Conservation (phyloP, 1,140 invertebrate species). For the Drosophila takahashii region DNA sequence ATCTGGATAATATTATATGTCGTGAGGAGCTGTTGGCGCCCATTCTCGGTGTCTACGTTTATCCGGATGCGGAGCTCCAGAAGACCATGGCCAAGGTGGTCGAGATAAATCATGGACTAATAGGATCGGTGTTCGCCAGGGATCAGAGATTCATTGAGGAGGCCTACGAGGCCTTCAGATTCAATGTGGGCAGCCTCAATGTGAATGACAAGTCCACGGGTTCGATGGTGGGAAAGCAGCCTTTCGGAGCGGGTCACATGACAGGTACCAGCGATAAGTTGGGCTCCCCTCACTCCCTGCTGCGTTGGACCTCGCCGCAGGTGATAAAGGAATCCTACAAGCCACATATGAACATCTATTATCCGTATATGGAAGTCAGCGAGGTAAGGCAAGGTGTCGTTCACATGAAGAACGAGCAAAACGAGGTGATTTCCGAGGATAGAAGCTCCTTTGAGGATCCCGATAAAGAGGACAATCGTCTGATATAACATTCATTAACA, state of each 20-base stretch:
- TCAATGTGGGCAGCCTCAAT: constrained; percentile 98
- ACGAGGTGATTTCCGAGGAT: neutral
- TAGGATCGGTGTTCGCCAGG: constrained; percentile 96
- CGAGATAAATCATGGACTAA: constrained; percentile 94
- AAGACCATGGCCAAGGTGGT: constrained; percentile 87
- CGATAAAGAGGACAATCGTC: neutral
- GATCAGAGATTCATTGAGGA: constrained; percentile 92
- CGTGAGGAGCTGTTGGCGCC: constrained; percentile 99
- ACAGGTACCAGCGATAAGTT: constrained; percentile 99
- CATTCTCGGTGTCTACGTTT: constrained; percentile 95
- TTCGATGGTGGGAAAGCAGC: constrained; percentile 98
- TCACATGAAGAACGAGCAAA: neutral
- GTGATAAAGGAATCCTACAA: constrained; percentile 97
- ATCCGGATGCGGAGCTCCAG: constrained; percentile 91
- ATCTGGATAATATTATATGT: constrained; percentile 96
- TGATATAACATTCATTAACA: neutral
- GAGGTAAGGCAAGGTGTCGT: neutral
- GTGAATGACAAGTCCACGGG: constrained; percentile 99
- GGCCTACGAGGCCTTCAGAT: constrained; percentile 92
- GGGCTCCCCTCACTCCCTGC: constrained; percentile 96
- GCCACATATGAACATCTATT: constrained; percentile 91
- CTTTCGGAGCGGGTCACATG: constrained; percentile 97
- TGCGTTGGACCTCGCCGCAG: constrained; percentile 96
- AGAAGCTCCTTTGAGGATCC: neutral
- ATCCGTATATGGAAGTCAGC: constrained; percentile 93